These are phyloP conservation scores for Notothenia rossii DNA, from an alignment of 2,113 vertebrate species.

Conservation along the genomic window DNA sequence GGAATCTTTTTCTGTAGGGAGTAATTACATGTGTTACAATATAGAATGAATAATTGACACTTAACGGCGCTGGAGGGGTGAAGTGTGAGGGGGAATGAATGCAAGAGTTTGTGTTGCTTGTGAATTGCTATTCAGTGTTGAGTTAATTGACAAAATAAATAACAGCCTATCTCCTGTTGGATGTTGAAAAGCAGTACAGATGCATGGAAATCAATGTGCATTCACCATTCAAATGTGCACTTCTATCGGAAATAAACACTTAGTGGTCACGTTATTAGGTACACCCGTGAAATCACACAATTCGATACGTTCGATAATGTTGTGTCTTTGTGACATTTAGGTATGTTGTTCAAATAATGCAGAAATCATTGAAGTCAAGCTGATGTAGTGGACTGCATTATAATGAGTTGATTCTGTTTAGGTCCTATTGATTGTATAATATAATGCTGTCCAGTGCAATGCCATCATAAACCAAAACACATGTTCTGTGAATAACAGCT, in stretches of 20 bases:
- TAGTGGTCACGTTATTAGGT: background rate
- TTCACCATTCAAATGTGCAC: background rate
- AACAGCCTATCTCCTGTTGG: background rate
- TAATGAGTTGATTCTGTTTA: background rate
- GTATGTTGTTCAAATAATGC: background rate
- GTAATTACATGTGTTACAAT: background rate
- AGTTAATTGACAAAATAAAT: background rate
- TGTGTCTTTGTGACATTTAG: background rate
- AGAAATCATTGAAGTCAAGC: background rate
- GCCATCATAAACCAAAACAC: background rate
- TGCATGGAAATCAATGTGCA: background rate
- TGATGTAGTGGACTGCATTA: background rate
- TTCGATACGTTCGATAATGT: background rate
- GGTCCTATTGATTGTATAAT: background rate
- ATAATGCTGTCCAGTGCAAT: background rate
- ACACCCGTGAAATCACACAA: background rate
- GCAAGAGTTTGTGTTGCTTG: background rate
- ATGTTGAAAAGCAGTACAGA: background rate
- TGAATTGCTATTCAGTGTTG: too few relatives aligned
- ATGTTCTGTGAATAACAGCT: background rate
- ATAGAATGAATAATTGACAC: too few relatives aligned
- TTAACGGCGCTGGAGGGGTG: background rate
- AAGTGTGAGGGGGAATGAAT: background rate
- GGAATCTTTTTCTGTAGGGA: background rate
- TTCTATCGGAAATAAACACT: background rate